Conservation (phyloP, 2,113 vertebrate species). For the Peromyscus maniculatus region DNA sequence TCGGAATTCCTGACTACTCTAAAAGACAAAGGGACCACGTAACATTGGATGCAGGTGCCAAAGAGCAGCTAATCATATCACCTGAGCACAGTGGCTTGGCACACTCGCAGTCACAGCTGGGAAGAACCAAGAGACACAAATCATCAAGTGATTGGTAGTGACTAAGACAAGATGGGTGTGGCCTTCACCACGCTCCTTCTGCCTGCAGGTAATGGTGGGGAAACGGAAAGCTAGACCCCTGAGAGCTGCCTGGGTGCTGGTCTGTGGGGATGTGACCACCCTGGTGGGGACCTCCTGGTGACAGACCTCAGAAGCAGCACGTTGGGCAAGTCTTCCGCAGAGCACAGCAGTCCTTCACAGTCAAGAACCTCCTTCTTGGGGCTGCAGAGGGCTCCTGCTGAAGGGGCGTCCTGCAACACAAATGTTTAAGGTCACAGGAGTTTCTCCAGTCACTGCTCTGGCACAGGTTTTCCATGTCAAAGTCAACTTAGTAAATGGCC, state of each 20-base stretch:
- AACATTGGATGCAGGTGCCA: fast-evolving
- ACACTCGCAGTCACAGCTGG: too few relatives aligned
- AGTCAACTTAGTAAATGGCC: background rate
- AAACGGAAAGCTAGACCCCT: background rate
- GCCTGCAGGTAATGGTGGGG: constrained; percentile 28
- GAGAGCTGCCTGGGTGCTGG: background rate
- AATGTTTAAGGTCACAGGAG: background rate
- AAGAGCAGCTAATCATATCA: fast-evolving
- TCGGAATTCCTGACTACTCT: background rate
- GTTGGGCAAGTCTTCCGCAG: background rate
- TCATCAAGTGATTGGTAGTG: background rate
- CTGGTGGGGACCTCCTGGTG: background rate
- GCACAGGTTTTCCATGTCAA: background rate
- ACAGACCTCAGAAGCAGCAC: background rate
- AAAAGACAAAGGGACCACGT: background rate
- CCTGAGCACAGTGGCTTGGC: fast-evolving
- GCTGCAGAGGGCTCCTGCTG: background rate
- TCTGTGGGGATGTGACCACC: background rate
- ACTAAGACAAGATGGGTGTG: background rate
- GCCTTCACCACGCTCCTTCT: background rate
- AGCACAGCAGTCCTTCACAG: background rate
- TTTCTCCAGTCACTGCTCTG: background rate
- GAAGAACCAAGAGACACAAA: background rate
- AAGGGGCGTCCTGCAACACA: background rate
- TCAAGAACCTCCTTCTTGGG: background rate